Conservation (phyloP, 2,888 invertebrate species). For the Muscina levida region DNA sequence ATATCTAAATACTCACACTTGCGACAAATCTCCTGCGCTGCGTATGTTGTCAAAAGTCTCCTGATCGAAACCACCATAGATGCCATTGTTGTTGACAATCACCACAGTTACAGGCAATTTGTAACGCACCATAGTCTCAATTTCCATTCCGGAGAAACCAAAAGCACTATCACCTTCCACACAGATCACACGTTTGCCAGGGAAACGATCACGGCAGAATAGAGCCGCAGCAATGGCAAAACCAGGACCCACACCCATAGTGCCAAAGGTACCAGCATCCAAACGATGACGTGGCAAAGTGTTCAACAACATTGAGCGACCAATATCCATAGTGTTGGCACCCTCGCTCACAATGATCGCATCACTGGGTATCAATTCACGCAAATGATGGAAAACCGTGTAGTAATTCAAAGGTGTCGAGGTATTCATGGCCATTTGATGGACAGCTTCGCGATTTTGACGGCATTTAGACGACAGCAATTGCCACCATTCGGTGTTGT, state of each 20-base stretch:
- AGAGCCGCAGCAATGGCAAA: slow-evolving; percentile 96
- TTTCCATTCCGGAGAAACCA: slow-evolving; percentile 99
- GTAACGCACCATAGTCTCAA: slow-evolving; percentile 97
- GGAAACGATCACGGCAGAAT: slow-evolving; percentile 90
- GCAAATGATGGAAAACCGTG: slow-evolving; percentile 92
- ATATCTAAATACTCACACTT: slow-evolving; percentile 85
- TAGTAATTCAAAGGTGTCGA: slow-evolving; percentile 94
- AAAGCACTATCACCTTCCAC: slow-evolving; percentile 99
- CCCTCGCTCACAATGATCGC: slow-evolving; percentile 97
- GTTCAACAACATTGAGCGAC: slow-evolving; percentile 92
- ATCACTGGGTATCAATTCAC: slow-evolving; percentile 88
- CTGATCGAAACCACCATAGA: slow-evolving; percentile 91
- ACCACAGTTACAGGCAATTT: slow-evolving; percentile 94
- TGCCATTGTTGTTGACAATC: slow-evolving; percentile 97
- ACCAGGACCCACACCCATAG: slow-evolving; percentile 97
- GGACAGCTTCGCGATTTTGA: slow-evolving; percentile 85
- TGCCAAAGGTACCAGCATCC: slow-evolving; percentile 98
- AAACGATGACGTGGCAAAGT: slow-evolving; percentile 91
- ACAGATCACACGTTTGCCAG: slow-evolving; percentile 92
- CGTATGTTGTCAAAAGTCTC: slow-evolving; percentile 87
- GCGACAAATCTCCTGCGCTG: slow-evolving; percentile 85
- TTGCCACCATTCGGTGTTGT: slow-evolving; percentile 88
- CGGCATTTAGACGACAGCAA: slow-evolving; percentile 85
- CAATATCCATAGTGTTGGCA: slow-evolving; percentile 99
- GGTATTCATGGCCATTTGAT: slow-evolving; percentile 86